A percentile compares a stretch with the other conserved stretches of the same genome.
phyloP scores from a whole-genome alignment of 2,797 vertebrate genomes.

The Macropodus opercularis region DNA sequence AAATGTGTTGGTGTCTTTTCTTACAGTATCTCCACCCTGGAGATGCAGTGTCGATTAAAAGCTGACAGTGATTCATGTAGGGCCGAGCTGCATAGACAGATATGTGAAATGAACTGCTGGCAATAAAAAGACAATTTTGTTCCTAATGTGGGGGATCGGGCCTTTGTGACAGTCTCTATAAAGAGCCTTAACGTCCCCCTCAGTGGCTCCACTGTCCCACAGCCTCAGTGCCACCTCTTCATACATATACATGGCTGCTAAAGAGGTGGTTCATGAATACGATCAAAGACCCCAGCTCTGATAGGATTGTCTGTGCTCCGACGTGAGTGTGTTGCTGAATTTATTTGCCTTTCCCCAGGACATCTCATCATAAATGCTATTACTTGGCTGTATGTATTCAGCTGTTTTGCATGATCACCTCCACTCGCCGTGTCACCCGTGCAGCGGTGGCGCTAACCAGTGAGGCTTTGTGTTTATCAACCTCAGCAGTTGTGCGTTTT shows the following conservation, averaged over 20 bases:
- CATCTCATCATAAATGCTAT: slow-evolving; percentile 42
- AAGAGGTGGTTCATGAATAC: slow-evolving; percentile 70
- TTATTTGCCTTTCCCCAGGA: background rate
- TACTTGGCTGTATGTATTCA: slow-evolving; percentile 39
- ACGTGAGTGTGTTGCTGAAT: slow-evolving; percentile 51
- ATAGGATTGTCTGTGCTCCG: slow-evolving; percentile 41
- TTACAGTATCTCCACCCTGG: slow-evolving; percentile 11
- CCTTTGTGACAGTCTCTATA: slow-evolving; percentile 60
- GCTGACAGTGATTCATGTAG: slow-evolving; percentile 55
- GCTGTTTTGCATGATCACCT: slow-evolving; percentile 46
- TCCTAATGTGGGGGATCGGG: slow-evolving; percentile 55
- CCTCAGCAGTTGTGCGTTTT: slow-evolving; percentile 8
- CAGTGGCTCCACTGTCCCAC: slow-evolving; percentile 45
- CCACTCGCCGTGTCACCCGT: background rate
- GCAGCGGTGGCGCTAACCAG: background rate
- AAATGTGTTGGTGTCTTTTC: slow-evolving; percentile 10
- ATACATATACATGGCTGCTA: slow-evolving; percentile 73
- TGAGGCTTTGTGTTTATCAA: slow-evolving; percentile 32
- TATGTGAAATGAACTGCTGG: slow-evolving; percentile 51
- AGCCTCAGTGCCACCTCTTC: slow-evolving; percentile 51
- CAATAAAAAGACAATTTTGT: slow-evolving; percentile 61
- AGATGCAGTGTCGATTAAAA: slow-evolving; percentile 50
- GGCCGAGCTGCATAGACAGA: slow-evolving; percentile 37
- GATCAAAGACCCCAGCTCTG: slow-evolving; percentile 35
- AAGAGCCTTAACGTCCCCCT: slow-evolving; percentile 60